Evolutionary conservation across 1,140 invertebrate species (phyloP).

Genomic region (Drosophila busckii): DNA sequence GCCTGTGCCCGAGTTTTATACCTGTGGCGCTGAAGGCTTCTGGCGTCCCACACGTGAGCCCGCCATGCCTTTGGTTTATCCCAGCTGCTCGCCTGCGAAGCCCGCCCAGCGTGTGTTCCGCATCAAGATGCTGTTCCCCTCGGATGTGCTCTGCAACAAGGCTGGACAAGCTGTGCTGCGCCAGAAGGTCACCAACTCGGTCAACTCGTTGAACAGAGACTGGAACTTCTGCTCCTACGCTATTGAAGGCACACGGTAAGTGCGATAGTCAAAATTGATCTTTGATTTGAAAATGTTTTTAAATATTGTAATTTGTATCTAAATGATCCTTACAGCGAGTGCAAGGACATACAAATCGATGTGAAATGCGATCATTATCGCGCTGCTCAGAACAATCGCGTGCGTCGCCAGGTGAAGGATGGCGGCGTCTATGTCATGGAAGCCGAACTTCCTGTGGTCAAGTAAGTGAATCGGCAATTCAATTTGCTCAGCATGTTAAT

Average conservation of each 20-base stretch:
- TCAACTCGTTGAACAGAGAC: slow-evolving; percentile 92
- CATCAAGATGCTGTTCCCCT: slow-evolving; percentile 95
- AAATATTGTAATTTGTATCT: no score
- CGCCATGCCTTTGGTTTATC: slow-evolving; percentile 89
- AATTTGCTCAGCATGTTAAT: background rate
- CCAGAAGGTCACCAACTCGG: slow-evolving; percentile 91
- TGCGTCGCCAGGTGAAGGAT: slow-evolving; percentile 84
- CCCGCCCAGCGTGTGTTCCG: slow-evolving; percentile 95
- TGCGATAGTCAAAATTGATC: background rate
- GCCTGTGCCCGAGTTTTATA: slow-evolving; percentile 95
- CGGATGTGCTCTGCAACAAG: slow-evolving; percentile 94
- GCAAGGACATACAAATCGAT: slow-evolving; percentile 92
- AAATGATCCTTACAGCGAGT: slow-evolving; percentile 87
- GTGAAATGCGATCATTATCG: slow-evolving; percentile 90
- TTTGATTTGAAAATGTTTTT: slow-evolving; percentile 31
- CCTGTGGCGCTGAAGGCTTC: slow-evolving; percentile 96
- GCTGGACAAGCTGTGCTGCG: slow-evolving; percentile 94
- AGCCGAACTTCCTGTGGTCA: slow-evolving; percentile 88
- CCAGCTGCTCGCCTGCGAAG: slow-evolving; percentile 91
- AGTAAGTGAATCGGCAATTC: slow-evolving; percentile 82
- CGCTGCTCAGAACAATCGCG: slow-evolving; percentile 81
- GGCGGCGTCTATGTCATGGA: slow-evolving; percentile 88
- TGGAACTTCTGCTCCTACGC: slow-evolving; percentile 96
- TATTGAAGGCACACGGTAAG: slow-evolving; percentile 81
- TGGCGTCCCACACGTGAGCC: slow-evolving; percentile 94